phyloP scores from a whole-genome alignment of 2,888 invertebrate species.

The Drosophila fulvimacula region DNA sequence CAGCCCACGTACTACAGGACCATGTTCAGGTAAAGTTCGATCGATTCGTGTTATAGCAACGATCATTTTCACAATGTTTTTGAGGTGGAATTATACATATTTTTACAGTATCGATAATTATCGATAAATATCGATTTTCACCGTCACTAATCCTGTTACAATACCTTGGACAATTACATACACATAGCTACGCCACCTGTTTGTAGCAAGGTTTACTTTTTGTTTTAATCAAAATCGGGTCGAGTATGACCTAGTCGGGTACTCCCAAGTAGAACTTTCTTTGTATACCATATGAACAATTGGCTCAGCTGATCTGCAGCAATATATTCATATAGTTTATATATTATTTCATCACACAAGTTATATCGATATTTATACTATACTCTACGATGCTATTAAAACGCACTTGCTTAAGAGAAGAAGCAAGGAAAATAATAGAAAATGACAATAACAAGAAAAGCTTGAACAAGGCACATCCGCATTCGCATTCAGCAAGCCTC shows the following conservation, averaged over 20 bases:
- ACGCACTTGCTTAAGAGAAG: conserved; percentile 26
- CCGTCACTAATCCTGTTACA: not conserved
- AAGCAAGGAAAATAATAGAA: conserved; percentile 3
- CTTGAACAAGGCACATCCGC: conserved; percentile 46
- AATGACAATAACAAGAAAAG: conserved; percentile 21
- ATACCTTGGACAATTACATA: too few species aligned
- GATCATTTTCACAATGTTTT: not conserved
- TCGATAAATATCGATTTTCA: not conserved
- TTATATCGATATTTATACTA: not conserved
- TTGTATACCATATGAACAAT: too few species aligned
- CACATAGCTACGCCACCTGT: too few species aligned
- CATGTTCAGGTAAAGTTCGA: conserved; percentile 87
- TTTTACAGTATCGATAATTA: not conserved
- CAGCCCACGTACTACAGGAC: conserved; percentile 89
- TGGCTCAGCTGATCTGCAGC: too few species aligned
- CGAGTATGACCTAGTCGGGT: too few species aligned
- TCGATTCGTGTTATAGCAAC: not conserved
- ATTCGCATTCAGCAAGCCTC: conserved; percentile 32
- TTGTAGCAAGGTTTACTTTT: too few species aligned
- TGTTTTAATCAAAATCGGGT: too few species aligned
- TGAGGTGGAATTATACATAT: not conserved
- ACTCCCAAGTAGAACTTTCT: too few species aligned
- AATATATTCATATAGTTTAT: not conserved
- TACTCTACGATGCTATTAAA: not conserved
- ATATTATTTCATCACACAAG: not conserved